Evolutionary conservation across 2,113 vertebrate genomes (phyloP).

Genomic region (Fulica atra): DNA sequence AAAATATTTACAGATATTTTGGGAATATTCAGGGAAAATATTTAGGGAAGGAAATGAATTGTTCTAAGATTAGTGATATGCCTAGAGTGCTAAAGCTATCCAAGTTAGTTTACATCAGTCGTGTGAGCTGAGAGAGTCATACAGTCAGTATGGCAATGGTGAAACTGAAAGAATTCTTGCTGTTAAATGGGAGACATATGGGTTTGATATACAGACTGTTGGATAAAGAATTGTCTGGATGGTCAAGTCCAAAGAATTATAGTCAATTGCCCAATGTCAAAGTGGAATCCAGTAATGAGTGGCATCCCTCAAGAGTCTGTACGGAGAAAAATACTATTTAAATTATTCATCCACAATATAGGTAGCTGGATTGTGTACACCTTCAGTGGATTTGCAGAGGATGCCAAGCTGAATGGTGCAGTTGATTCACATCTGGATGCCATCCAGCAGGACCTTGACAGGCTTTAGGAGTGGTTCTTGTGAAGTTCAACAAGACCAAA

Average conservation of each 20-base stretch:
- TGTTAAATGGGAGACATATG: neutral
- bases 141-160: neutral
- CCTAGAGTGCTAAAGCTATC: neutral
- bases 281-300: neutral
- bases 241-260: neutral
- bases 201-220: fast-evolving
- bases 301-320: neutral
- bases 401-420: fast-evolving
- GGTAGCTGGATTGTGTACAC: neutral
- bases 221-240: neutral
- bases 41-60: neutral
- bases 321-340: neutral
- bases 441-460: neutral
- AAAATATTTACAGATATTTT: neutral
- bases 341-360: neutral
- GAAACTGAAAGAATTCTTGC: neutral
- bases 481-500: neutral
- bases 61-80: neutral
- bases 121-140: neutral
- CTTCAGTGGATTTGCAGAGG: neutral
- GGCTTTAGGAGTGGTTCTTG: neutral
- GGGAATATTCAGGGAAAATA: neutral
- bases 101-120: neutral
- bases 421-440: neutral
- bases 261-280: neutral